Evolutionary conservation across 64 coral and sea anemone species (phyloP).

Genomic region (Trachythela sp.): DNA sequence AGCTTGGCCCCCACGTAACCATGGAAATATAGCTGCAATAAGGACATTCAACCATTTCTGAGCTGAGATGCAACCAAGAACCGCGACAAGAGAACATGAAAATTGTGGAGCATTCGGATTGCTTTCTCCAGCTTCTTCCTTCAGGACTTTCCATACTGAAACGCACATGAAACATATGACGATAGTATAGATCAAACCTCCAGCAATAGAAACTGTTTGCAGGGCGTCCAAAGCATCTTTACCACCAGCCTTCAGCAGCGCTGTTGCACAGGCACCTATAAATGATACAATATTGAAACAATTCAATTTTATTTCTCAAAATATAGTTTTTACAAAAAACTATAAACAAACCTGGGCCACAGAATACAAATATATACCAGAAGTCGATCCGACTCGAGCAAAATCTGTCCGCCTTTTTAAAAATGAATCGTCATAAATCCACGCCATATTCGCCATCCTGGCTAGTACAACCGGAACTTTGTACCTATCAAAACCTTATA

Average conservation of each 20-base stretch:
- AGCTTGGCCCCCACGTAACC: not conserved
- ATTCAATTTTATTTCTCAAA: no score
- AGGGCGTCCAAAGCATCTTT: not conserved
- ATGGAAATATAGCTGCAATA: not conserved
- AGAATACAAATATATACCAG: no score
- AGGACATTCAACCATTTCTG: constrained; percentile 1
- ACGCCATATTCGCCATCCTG: no score
- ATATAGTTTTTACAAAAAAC: no score
- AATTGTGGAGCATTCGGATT: not conserved
- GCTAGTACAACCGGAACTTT: no score
- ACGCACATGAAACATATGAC: constrained; percentile 11
- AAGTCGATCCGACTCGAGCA: no score
- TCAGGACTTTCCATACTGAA: not conserved
- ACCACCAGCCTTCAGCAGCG: constrained; percentile 8
- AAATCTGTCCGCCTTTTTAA: no score
- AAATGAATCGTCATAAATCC: no score
- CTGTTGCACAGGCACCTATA: constrained; percentile 8
- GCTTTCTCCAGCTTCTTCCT: constrained; percentile 3
- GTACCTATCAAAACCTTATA: no score
- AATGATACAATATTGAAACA: no score
- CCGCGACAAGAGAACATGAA: not conserved
- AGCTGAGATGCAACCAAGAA: not conserved
- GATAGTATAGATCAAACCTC: constrained; percentile 13
- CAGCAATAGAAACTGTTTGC: constrained; percentile 14
- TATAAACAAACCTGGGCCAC: no score